These are phyloP conservation scores for Sciaenops ocellatus DNA, from an alignment of 2,797 vertebrate species.

Conservation along the genomic window DNA sequence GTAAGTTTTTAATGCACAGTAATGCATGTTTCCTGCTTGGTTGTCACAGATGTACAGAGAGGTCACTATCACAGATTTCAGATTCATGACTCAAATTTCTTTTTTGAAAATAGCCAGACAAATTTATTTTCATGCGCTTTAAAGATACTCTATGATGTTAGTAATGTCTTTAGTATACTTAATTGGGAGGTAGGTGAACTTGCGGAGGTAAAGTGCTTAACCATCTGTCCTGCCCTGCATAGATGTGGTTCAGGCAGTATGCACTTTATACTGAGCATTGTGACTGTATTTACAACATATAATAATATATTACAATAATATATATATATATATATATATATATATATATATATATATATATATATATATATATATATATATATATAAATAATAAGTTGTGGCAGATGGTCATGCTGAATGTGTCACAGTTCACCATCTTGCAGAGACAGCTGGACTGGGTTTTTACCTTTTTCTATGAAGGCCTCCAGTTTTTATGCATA, in stretches of 20 bases:
- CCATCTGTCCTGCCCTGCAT: background rate
- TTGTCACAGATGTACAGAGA: too few species aligned
- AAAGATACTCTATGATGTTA: background rate
- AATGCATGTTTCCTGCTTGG: slow-evolving; percentile 1
- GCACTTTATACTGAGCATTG: background rate
- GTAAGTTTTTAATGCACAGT: background rate
- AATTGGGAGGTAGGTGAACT: background rate
- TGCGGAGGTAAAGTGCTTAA: background rate
- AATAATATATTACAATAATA: too few species aligned
- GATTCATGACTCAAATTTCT: background rate
- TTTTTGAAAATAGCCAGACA: background rate
- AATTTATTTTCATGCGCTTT: background rate
- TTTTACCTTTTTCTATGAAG: slow-evolving; percentile 10
- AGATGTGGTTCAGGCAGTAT: background rate
- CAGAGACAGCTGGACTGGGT: slow-evolving; percentile 21
- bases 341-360: too few species aligned
- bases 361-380: too few species aligned
- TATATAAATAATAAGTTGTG: background rate
- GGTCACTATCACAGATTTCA: background rate
- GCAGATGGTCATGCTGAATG: slow-evolving; percentile 14
- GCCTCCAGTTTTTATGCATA: slow-evolving; percentile 20
- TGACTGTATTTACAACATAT: slow-evolving; percentile 5
- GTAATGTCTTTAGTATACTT: background rate
- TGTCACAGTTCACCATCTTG: slow-evolving; percentile 20
- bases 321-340: too few species aligned